Percentiles rank a stretch among this genome's conserved stretches.
These are phyloP conservation scores for Chinchilla lanigera DNA, from an alignment of 2,113 vertebrate species.

Conservation along the genomic window DNA sequence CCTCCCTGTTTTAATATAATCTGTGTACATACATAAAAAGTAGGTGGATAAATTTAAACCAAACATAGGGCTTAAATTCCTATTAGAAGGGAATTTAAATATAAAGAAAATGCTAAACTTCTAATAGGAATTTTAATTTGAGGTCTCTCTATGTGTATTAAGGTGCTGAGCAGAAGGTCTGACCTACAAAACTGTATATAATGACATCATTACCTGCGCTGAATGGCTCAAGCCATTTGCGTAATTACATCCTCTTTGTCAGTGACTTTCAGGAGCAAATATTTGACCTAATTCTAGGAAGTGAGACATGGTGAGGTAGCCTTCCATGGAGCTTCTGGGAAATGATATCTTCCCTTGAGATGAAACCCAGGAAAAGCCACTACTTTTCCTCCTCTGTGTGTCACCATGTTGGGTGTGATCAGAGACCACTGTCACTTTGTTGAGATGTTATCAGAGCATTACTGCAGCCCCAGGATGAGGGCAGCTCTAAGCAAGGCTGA, in stretches of 20 bases:
- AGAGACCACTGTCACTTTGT: not conserved
- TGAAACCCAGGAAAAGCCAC: not conserved
- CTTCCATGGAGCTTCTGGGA: not conserved
- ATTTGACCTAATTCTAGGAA: not conserved
- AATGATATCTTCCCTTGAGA: not conserved
- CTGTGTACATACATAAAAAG: rapidly evolving
- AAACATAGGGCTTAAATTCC: no score
- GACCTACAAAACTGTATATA: no score
- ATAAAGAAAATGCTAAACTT: not conserved
- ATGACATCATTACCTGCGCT: rapidly evolving
- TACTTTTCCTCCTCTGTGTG: not conserved
- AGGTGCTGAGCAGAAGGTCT: not conserved
- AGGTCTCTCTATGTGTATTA: not conserved
- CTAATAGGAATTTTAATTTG: not conserved
- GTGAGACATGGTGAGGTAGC: not conserved
- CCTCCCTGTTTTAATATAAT: not conserved
- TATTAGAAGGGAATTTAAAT: no score
- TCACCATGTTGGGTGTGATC: not conserved
- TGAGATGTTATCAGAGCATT: not conserved
- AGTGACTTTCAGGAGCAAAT: not conserved
- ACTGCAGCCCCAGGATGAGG: not conserved
- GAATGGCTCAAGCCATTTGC: no score
- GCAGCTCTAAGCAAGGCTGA: not conserved
- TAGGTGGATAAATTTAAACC: rapidly evolving
- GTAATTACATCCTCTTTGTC: not conserved